Conservation (phyloP, 2,888 invertebrate species). For the Muschampia plurimacula region DNA sequence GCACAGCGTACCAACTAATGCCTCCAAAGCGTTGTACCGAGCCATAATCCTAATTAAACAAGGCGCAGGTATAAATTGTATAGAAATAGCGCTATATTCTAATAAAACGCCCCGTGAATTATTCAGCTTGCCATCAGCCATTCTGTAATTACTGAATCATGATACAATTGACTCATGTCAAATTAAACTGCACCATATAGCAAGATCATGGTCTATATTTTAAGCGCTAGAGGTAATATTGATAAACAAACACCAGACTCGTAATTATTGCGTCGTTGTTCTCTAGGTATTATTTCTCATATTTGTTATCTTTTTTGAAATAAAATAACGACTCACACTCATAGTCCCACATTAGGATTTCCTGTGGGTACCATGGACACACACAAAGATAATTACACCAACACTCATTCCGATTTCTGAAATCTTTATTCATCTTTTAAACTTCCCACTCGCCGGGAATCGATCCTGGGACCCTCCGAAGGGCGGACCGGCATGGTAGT, state of each 20-base stretch:
- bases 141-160: constrained; percentile 26
- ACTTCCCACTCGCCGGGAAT: no score
- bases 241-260: not conserved
- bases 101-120: constrained; percentile 26
- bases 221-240: constrained; percentile 1
- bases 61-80: constrained; percentile 11
- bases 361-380: no score
- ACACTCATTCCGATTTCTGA: no score
- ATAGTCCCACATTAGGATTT: no score
- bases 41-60: constrained; percentile 36
- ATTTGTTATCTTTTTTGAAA: no score
- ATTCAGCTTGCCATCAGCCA: constrained; percentile 25
- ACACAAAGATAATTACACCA: no score
- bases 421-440: no score
- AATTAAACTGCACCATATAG: constrained; percentile 15
- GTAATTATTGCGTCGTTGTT: not conserved
- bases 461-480: no score
- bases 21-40: constrained; percentile 22
- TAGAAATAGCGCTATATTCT: constrained; percentile 20
- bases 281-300: no score
- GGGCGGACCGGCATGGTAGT: no score
- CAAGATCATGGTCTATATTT: constrained; percentile 15
- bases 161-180: constrained; percentile 32
- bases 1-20: constrained; percentile 3
- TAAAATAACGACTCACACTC: no score